A percentile compares a stretch with the other conserved stretches of the same genome.
Conservation (phyloP, 2,888 invertebrate genomes). For the Melanchra persicariae region DNA sequence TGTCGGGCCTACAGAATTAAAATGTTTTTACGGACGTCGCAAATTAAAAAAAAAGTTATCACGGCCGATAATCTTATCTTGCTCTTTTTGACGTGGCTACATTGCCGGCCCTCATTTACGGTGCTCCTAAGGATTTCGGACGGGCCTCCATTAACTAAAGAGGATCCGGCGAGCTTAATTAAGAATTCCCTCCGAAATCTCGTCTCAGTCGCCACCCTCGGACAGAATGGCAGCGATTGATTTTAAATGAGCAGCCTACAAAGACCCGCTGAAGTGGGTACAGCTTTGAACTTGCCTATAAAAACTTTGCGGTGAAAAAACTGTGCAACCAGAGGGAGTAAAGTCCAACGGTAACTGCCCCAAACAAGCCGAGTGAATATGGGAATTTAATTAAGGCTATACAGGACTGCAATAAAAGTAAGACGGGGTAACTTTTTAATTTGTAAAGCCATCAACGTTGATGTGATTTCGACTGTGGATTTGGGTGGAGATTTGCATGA, state of each 20-base stretch:
- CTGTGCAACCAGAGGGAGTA: constrained; percentile 62
- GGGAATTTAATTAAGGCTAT: constrained; percentile 66
- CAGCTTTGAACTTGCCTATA: constrained; percentile 78
- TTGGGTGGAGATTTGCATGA: constrained; percentile 49
- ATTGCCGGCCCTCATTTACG: constrained; percentile 80
- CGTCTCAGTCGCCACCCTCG: constrained; percentile 81
- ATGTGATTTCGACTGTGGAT: constrained; percentile 48
- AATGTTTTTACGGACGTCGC: constrained; percentile 67
- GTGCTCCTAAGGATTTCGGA: constrained; percentile 83
- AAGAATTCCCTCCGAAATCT: constrained; percentile 89
- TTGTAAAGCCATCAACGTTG: constrained; percentile 59
- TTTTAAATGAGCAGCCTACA: constrained; percentile 88
- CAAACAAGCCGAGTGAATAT: constrained; percentile 64
- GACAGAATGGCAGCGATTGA: constrained; percentile 87
- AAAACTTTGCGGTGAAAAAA: constrained; percentile 81
- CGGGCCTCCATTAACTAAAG: constrained; percentile 87
- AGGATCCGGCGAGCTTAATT: constrained; percentile 88
- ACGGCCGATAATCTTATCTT: constrained; percentile 76
- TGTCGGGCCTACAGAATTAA: constrained; percentile 62
- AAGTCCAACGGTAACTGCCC: constrained; percentile 58
- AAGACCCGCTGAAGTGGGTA: constrained; percentile 78
- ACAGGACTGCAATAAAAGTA: constrained; percentile 60
- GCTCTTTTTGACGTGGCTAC: constrained; percentile 78
- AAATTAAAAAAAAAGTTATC: constrained; percentile 78
- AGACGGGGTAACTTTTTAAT: constrained; percentile 61